Conservation (phyloP, 2,797 vertebrate genomes). For the Anguilla megastoma region DNA sequence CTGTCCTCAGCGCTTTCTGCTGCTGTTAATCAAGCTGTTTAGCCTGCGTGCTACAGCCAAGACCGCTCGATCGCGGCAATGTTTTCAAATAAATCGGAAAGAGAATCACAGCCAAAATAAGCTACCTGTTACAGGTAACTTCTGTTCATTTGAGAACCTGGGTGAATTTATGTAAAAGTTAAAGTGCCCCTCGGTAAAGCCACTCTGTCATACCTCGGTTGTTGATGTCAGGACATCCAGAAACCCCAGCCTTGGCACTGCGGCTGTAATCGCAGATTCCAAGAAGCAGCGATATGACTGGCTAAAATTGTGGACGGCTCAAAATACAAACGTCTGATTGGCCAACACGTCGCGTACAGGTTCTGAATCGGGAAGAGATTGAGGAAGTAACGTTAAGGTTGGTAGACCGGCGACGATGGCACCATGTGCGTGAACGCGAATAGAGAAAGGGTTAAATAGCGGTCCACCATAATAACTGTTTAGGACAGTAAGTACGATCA, state of each 20-base stretch:
- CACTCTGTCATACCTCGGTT: conserved; percentile 28
- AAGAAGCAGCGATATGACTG: conserved; percentile 52
- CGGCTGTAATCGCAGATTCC: not conserved
- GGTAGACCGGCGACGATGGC: not conserved
- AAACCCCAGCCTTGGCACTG: not conserved
- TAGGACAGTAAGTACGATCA: not conserved
- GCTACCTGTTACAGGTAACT: not conserved
- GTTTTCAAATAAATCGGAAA: not conserved
- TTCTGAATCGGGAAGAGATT: not conserved
- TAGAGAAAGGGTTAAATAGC: not conserved
- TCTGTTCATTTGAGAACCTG: not conserved
- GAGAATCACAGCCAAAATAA: not conserved
- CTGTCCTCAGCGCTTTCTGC: not conserved
- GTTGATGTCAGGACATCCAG: conserved; percentile 15
- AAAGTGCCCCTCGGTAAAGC: not conserved
- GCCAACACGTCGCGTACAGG: not conserved
- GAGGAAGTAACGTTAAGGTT: conserved; percentile 11
- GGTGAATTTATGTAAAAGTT: conserved; percentile 12
- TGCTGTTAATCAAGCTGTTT: not conserved
- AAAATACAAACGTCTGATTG: conserved; percentile 29
- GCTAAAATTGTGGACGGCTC: conserved; percentile 36
- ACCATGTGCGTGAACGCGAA: not conserved
- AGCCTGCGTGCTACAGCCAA: not conserved
- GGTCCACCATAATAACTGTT: not conserved
- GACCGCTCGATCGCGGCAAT: not conserved